A percentile compares a stretch with the other conserved stretches of the same genome.
phyloP scores from a whole-genome alignment of 1,140 invertebrate genomes.

The Ceratina calcarata region DNA sequence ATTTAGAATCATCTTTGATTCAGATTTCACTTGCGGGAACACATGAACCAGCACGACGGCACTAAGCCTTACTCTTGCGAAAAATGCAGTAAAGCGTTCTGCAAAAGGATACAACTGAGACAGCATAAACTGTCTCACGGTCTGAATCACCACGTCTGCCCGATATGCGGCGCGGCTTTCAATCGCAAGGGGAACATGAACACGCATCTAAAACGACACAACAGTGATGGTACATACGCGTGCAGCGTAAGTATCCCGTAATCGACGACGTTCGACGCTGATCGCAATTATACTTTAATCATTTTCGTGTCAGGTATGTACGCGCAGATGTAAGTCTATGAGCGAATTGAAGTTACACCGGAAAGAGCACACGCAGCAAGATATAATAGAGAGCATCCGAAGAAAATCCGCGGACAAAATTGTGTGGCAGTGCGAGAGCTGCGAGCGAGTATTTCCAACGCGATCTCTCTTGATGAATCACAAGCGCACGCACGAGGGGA shows the following conservation, averaged over 20 bases:
- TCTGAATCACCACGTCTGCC: constrained; percentile 68
- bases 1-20: constrained; percentile 24
- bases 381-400: constrained; percentile 66
- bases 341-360: constrained; percentile 72
- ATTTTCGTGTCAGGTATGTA: constrained; percentile 63
- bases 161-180: constrained; percentile 68
- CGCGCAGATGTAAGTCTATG: constrained; percentile 69
- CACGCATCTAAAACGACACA: constrained; percentile 72
- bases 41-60: constrained; percentile 75
- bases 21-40: constrained; percentile 76
- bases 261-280: neutral
- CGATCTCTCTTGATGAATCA: constrained; percentile 74
- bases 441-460: constrained; percentile 75
- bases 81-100: constrained; percentile 78
- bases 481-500: constrained; percentile 62
- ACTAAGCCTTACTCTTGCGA: constrained; percentile 77
- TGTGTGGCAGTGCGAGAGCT: constrained; percentile 67
- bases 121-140: constrained; percentile 74
- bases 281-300: neutral
- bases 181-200: constrained; percentile 77
- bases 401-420: constrained; percentile 57
- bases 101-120: constrained; percentile 74
- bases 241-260: constrained; percentile 69
- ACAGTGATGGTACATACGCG: constrained; percentile 63
- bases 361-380: constrained; percentile 67